Percentiles rank a stretch among this genome's conserved stretches.
Evolutionary conservation across 2,113 vertebrate species (phyloP).

Genomic region (Rhabdomys dilectus): DNA sequence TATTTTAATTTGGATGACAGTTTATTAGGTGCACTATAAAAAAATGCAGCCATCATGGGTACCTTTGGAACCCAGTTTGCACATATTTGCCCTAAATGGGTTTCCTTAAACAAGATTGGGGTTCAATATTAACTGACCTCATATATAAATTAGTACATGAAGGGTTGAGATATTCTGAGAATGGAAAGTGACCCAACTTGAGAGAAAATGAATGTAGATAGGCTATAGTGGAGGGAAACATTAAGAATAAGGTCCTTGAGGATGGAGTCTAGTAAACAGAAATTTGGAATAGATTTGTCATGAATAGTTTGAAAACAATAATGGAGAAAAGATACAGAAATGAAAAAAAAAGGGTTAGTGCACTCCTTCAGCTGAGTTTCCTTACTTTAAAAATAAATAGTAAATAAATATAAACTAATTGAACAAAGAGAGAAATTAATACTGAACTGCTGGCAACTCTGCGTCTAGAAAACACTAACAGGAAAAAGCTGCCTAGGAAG

Average conservation of each 20-base stretch:
- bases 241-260: not conserved
- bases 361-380: not conserved
- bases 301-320: not conserved
- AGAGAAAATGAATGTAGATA: not conserved
- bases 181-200: not conserved
- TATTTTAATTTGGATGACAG: not conserved
- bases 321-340: not conserved
- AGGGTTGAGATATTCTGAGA: not conserved
- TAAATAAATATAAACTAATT: not conserved
- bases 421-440: not conserved
- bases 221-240: not conserved
- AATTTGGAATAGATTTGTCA: not conserved
- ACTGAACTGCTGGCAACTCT: not conserved
- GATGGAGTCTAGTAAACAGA: not conserved
- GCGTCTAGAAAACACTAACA: not conserved
- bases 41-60: not conserved
- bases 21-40: not conserved
- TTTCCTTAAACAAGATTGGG: not conserved
- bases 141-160: not conserved
- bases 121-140: not conserved
- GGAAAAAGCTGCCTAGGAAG: not conserved
- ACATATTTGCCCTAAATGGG: not conserved
- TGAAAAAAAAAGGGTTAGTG: not conserved
- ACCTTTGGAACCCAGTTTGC: not conserved
- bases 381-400: not conserved